Evolutionary conservation across 2,888 invertebrate species (phyloP), one percentile per base, ranked within the genome.

Genomic region (Flexamia atlantica): DNA sequence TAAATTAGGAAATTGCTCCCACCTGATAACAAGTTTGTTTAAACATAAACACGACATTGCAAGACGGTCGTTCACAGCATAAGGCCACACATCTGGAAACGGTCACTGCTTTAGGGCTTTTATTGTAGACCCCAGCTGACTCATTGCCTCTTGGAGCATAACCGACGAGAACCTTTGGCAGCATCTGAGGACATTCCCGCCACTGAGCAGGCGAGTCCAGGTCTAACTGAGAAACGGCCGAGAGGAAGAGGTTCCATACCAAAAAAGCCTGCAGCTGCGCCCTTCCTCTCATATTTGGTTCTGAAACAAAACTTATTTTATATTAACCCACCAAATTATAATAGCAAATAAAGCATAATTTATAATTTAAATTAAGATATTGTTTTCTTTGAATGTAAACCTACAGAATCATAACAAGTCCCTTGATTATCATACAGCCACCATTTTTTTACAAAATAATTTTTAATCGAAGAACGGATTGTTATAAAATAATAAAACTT

Each of bases 1-100:
- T n/a, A n/a, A n/a, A n/a, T n/a, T n/a, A n/a, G n/a, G n/a, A n/a
- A n/a, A 46, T 17, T 46, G 46, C 28, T 76, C 87, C 87, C 87
- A 97, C 93, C 90, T 96, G 95, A 89, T 94, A 97, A 89, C 97
- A 97, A 85, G 94, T 94, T 25, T 92, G 90, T 88, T 96, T 94
- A 87, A 93, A 94, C 90, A 95, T 94, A 89, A 97, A 94, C 3
- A 95, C 96, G 85, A 96, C 94, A 90, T 97, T 95, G 89, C 97
- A 97, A 0, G 91, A 90, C 80, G 93, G 90, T 86, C 94, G 90
- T 76, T 92, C 88, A 90, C 96, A 94, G 90, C 96, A 95, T 88
- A 93, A 91, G 90, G 93, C 91, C 84, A 95, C 92, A 91, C 95
- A 95, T 30, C 60, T 81, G 88, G 93, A 91, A 88, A 93, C 91